Evolutionary conservation across 2,888 invertebrate genomes (phyloP).

Genomic region (Tupiocoris notatus): DNA sequence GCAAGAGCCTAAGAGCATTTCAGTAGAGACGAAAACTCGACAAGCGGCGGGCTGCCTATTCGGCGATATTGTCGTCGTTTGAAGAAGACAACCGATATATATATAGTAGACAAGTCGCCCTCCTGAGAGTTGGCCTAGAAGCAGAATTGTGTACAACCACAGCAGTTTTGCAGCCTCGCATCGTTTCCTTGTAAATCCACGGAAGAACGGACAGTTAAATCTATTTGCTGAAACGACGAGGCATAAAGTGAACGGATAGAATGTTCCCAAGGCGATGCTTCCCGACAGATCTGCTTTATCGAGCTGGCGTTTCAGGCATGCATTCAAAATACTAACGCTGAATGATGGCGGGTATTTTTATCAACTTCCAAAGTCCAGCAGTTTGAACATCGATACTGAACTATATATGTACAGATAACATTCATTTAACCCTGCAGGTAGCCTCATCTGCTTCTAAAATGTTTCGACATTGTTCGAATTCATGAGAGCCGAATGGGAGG

Average conservation of each 20-base stretch:
- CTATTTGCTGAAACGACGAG: neutral
- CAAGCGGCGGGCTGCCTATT: neutral
- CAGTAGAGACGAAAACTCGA: neutral
- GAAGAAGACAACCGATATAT: neutral
- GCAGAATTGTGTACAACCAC: neutral
- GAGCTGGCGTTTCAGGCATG: too few relatives aligned
- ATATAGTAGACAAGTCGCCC: neutral
- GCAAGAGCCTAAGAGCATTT: neutral
- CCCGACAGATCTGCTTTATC: too few relatives aligned
- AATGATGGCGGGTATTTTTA: too few relatives aligned
- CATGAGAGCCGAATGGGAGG: neutral
- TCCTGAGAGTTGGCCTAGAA: neutral
- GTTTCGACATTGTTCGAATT: neutral
- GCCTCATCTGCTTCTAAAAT: too few relatives aligned
- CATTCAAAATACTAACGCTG: too few relatives aligned
- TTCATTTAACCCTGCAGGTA: too few relatives aligned
- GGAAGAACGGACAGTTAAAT: neutral
- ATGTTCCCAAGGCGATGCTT: neutral
- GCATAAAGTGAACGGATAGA: neutral
- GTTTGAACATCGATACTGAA: too few relatives aligned
- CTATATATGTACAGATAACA: too few relatives aligned
- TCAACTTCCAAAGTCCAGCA: too few relatives aligned
- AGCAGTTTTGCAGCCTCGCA: neutral
- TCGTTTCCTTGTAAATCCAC: neutral
- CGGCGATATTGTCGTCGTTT: neutral